phyloP scores from a whole-genome alignment of 2,888 invertebrate species.

The Psococerastis gibbosa region DNA sequence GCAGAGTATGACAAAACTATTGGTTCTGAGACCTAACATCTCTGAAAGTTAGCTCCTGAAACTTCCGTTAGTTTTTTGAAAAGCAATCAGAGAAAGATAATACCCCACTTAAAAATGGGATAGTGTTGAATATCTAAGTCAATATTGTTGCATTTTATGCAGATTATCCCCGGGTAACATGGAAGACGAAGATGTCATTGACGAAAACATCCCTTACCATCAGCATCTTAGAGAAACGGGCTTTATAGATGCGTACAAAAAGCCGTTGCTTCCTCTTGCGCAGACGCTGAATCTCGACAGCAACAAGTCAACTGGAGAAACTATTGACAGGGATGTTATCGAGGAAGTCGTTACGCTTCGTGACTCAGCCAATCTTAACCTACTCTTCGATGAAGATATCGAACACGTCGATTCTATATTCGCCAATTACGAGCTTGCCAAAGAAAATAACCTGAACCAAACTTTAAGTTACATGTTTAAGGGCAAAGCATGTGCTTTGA shows the following conservation, averaged over 20 bases:
- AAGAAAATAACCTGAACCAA: no score
- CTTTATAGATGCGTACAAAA: background rate
- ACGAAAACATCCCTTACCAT: background rate
- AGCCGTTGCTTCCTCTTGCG: background rate
- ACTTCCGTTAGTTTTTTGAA: no score
- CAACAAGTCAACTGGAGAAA: background rate
- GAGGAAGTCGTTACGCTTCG: background rate
- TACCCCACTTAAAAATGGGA: background rate
- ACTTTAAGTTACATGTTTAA: constrained; percentile 2
- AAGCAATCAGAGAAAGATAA: background rate
- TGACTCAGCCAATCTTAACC: background rate
- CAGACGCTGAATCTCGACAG: background rate
- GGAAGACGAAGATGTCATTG: constrained; percentile 7
- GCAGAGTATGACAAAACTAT: no score
- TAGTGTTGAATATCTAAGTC: background rate
- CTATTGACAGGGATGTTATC: background rate
- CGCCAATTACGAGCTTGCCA: constrained; percentile 1
- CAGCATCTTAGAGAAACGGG: background rate
- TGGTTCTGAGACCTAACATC: no score
- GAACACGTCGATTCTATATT: background rate
- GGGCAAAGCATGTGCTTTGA: background rate
- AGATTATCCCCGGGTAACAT: background rate
- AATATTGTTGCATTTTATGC: no score
- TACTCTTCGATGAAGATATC: constrained; percentile 4
- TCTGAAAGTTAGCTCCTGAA: no score